phyloP scores from a whole-genome alignment of 2,888 invertebrate species.

The Aphodius granarius region DNA sequence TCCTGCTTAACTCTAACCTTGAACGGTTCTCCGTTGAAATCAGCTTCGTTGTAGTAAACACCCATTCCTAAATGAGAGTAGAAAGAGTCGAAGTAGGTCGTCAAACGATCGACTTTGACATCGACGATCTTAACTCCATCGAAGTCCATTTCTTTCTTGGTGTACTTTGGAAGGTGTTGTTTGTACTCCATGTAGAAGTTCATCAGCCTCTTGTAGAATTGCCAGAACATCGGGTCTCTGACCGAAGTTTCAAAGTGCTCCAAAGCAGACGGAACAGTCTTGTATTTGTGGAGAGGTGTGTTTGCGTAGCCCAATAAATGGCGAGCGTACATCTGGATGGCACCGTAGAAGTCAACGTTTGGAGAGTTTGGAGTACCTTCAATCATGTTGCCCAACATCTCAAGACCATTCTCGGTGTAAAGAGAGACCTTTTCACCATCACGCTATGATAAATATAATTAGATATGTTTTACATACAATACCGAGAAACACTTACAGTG shows the following conservation, averaged over 20 bases:
- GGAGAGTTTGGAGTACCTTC: conserved; percentile 66
- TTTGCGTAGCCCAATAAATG: conserved; percentile 59
- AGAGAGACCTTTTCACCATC: conserved; percentile 56
- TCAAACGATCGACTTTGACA: conserved; percentile 64
- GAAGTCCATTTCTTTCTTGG: conserved; percentile 62
- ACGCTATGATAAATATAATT: conserved; percentile 20
- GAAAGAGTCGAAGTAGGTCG: conserved; percentile 71
- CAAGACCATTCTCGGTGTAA: conserved; percentile 63
- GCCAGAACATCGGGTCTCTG: conserved; percentile 75
- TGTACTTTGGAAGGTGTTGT: conserved; percentile 63
- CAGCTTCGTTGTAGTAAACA: conserved; percentile 52
- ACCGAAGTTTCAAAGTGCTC: conserved; percentile 66
- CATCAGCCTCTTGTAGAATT: conserved; percentile 65
- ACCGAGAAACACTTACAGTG: conserved; percentile 40
- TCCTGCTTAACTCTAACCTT: conserved; percentile 62
- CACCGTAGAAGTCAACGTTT: conserved; percentile 62
- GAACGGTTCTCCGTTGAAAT: conserved; percentile 48
- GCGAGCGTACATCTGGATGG: conserved; percentile 59
- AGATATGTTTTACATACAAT: not conserved
- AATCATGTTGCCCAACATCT: conserved; percentile 66
- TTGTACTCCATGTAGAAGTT: conserved; percentile 63
- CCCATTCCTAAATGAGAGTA: conserved; percentile 67
- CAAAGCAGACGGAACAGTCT: conserved; percentile 61
- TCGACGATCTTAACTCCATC: conserved; percentile 67
- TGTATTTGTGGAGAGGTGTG: conserved; percentile 52